Evolutionary conservation across 2,888 invertebrate genomes (phyloP).

Genomic region (Cataglyphis rosenhaueri): DNA sequence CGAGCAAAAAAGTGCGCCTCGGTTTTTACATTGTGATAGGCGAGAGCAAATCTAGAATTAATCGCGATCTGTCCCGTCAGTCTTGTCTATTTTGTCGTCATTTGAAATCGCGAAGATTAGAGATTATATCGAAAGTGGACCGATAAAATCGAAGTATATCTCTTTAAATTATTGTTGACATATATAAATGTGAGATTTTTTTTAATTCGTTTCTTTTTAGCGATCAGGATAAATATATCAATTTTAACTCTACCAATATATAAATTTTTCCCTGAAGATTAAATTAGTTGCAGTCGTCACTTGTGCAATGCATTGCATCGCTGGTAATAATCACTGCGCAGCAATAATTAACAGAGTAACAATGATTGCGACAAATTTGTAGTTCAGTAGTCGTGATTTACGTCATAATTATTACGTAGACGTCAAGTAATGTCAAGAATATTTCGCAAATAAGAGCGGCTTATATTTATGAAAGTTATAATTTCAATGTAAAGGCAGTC

Average conservation of each 20-base stretch:
- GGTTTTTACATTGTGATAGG: not conserved
- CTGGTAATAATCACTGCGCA: slow-evolving; percentile 70
- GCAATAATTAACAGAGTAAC: slow-evolving; percentile 62
- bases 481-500: not conserved
- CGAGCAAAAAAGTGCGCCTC: slow-evolving; percentile 22
- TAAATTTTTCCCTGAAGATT: not conserved
- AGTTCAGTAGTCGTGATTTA: not conserved
- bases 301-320: slow-evolving; percentile 27
- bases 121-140: not conserved
- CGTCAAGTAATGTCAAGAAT: not conserved
- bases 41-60: not conserved
- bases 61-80: not conserved
- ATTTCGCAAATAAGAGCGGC: not conserved
- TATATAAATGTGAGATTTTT: not conserved
- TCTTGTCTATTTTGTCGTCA: not conserved
- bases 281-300: slow-evolving; percentile 13
- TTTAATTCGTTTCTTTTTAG: not conserved
- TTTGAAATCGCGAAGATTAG: not conserved
- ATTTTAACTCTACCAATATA: not conserved
- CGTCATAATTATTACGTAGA: not conserved
- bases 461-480: not conserved
- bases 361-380: slow-evolving; percentile 24
- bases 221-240: too few species aligned
- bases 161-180: not conserved
- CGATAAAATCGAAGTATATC: not conserved